These are phyloP conservation scores for Pelecanus crispus DNA, from an alignment of 2,113 vertebrate species.

Conservation along the genomic window DNA sequence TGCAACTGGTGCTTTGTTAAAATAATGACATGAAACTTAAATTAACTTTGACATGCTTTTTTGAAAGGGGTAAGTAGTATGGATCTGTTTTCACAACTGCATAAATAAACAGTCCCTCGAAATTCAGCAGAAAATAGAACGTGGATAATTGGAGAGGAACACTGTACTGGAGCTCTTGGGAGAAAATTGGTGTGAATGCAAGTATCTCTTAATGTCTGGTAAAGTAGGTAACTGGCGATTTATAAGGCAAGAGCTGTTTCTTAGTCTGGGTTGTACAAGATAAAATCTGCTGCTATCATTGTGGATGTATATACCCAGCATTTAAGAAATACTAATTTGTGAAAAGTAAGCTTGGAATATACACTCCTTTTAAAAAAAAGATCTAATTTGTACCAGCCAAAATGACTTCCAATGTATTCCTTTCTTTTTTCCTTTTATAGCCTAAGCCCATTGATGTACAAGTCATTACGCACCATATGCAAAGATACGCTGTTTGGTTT, in stretches of 20 bases:
- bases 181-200: background rate
- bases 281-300: background rate
- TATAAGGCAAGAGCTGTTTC: background rate
- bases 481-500: conserved; percentile 97
- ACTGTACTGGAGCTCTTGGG: background rate
- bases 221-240: background rate
- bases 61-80: background rate
- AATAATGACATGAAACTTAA: background rate
- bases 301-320: background rate
- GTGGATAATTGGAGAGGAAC: background rate
- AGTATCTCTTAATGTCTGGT: background rate
- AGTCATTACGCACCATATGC: conserved; percentile 97
- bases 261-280: background rate
- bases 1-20: background rate
- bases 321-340: background rate
- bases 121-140: background rate
- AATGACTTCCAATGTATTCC: background rate
- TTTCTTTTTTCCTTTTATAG: conserved; percentile 61
- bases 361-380: background rate
- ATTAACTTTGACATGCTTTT: too few relatives aligned
- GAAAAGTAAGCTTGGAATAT: background rate
- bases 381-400: background rate
- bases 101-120: background rate
- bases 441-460: conserved; percentile 98
- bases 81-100: background rate